Base-by-base conservation (phyloP, 1,140 invertebrate species). In the Heliconius himera region DNA sequence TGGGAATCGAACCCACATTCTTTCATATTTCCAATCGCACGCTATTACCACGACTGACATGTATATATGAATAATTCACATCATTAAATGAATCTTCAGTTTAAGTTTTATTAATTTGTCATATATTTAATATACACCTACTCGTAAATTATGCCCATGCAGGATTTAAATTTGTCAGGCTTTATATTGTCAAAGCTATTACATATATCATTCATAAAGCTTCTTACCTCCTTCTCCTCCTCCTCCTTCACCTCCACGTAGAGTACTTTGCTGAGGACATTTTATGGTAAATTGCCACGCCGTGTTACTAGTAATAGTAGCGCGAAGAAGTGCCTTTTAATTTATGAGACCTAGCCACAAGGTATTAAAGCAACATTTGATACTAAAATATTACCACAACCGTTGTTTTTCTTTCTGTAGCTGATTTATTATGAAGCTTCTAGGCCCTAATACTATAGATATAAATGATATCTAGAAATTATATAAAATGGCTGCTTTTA, bases 131-230 rank as follows among this genome's bases (percentile, higher is more conserved):
- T 26, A 26, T 26, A 26, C 1, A 46, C 13, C 33, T 36, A 36
- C 33, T 16, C 13, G 3, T 16, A 46, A 16, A 46, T 46, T 46
- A 46, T 13, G 41, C 41, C 41, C 13, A 46, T 13, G 41, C 41
- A 16, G 13, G 41, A 66, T 29, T 22, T 26, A 66, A 26, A 66
- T 66, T 26, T 66, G 13, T 66, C 26, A 66, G 60, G 60, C 26
- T 66, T 66, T 66, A 29, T 66, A 66, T 66, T 66, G 60, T 66
- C 22, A 29, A 66, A 66, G 26, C 3, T 66, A 66, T 16, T 66
- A 66, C 60, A 0, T 66, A 66, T 66, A 22, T 66, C 60, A 66
- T 66, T 66, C 22, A 29, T 66, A 66, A 66, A 66, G 9, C 22
- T 29, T 26, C 22, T 16, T 66, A 26, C 26, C 26, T 26, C 1